Percentiles rank a stretch among this genome's conserved stretches.
These are phyloP conservation scores for Vanessa cardui DNA, from an alignment of 2,888 invertebrate species.

Conservation along the genomic window DNA sequence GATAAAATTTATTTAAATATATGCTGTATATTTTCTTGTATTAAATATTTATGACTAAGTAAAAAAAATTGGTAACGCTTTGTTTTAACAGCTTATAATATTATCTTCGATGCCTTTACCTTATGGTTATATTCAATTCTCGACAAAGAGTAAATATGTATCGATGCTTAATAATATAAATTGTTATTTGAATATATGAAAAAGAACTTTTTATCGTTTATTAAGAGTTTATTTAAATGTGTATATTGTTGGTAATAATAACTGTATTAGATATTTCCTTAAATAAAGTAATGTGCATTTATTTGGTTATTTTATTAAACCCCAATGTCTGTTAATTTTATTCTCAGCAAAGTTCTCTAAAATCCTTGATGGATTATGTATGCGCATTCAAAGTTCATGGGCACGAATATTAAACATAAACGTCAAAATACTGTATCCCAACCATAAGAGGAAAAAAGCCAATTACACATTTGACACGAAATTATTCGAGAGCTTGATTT, in stretches of 20 bases:
- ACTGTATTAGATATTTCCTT: constrained; percentile 25
- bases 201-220: constrained; percentile 23
- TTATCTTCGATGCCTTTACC: constrained; percentile 9
- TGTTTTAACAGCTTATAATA: constrained; percentile 4
- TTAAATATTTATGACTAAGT: neutral
- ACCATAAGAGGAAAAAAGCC: too few species aligned
- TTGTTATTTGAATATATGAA: constrained; percentile 22
- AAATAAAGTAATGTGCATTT: constrained; percentile 28
- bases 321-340: neutral
- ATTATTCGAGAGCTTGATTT: too few species aligned
- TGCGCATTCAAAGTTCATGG: too few species aligned
- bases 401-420: too few species aligned
- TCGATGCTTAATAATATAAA: constrained; percentile 23
- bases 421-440: too few species aligned
- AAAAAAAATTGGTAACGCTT: neutral
- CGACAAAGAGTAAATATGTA: constrained; percentile 15
- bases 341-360: too few species aligned
- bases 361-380: too few species aligned
- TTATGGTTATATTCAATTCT: neutral
- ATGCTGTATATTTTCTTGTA: neutral
- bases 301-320: constrained; percentile 7
- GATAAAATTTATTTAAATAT: neutral
- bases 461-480: too few species aligned
- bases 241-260: constrained; percentile 30
- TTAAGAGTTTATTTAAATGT: constrained; percentile 33